These are phyloP conservation scores for Caerostris extrusa DNA, from an alignment of 1,140 invertebrate species.

Conservation along the genomic window DNA sequence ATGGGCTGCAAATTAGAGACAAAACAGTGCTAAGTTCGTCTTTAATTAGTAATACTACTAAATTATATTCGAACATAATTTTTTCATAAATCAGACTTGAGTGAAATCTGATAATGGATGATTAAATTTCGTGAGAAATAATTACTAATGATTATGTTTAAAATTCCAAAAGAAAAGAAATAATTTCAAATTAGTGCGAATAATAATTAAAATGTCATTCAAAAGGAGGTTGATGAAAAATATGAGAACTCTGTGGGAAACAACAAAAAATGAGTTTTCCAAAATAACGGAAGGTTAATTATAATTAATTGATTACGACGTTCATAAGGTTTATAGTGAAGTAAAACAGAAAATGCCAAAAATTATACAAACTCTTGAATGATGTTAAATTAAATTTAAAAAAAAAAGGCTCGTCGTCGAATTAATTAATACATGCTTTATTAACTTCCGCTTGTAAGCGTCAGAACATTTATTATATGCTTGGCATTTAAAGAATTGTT, in stretches of 20 bases:
- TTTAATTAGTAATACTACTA: not conserved
- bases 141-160: constrained; percentile 8
- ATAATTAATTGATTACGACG: not conserved
- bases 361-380: not conserved
- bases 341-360: not conserved
- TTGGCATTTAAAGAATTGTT: not conserved
- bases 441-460: not conserved
- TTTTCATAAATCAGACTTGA: not conserved
- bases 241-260: not conserved
- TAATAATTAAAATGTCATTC: not conserved
- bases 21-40: no score
- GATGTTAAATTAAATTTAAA: not conserved
- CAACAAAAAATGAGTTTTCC: not conserved
- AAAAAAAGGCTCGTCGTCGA: not conserved
- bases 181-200: not conserved
- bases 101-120: not conserved
- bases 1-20: not conserved
- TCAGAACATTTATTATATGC: not conserved
- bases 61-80: not conserved
- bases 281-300: not conserved
- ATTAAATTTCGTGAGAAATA: not conserved
- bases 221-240: not conserved
- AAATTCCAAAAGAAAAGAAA: not conserved
- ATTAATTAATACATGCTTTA: not conserved
- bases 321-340: not conserved